Evolutionary conservation across 2,888 invertebrate species (phyloP), one percentile per base, ranked within the genome.

Genomic region (Stratiomys singularior): DNA sequence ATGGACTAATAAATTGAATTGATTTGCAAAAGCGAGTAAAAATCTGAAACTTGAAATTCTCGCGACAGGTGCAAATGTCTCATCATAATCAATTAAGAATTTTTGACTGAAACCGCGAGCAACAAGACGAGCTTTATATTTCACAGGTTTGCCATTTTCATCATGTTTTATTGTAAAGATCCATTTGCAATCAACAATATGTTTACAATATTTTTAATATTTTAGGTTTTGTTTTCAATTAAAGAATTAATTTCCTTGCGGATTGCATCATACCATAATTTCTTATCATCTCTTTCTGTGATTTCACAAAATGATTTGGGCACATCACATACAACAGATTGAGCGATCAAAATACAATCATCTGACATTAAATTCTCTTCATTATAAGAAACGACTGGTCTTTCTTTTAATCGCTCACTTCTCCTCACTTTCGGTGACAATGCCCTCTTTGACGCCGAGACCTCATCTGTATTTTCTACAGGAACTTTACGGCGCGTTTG

Each of bases 141-240:
- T 67, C 1, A 15, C 7, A 9, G 25, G 63, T 5, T 63, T 64
- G 15, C 46, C 76, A 46, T 7, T 1, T 46, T 23, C 64, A 79
- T 64, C 9, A 18, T 46, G 1, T 27, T 76, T 76, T 64, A 79
- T 78, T 67, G 78, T 80, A 81, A 82, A 81, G 30, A 79, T 82
- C 82, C 80, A 81, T 76, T 76, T 80, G 44, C 80, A n/a, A 81
- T 79, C 80, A 67, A 82, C 46, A 23, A 81, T 78, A 79, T 82
- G 82, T 79, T 79, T 80, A 52, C 78, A 76, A 64, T 76, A 56
- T 66, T 79, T n/a, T 64, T 0, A 64, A 80, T 79, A 63, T 81
- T 52, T 13, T 78, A 82, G 2, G 80, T 82, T 44, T 81, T 76
- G 71, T 81, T 82, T 27, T 64, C 30, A 25, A 72, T 66, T 77